phyloP scores from a whole-genome alignment of 1,140 invertebrate genomes.

The Adoxophyes honmai region DNA sequence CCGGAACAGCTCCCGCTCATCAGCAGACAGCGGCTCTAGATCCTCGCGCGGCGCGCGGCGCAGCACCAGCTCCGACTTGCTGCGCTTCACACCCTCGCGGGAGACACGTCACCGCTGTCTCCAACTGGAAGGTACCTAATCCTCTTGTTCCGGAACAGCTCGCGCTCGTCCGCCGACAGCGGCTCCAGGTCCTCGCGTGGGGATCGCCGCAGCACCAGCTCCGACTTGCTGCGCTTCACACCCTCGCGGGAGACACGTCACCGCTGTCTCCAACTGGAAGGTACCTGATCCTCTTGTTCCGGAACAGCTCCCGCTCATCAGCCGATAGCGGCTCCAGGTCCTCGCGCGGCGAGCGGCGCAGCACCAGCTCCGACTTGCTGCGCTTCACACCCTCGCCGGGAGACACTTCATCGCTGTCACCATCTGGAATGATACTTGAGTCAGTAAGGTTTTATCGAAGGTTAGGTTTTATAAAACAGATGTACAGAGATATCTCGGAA shows the following conservation, averaged over 20 bases:
- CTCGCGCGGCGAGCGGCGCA: conserved; percentile 38
- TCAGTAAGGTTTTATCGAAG: too few relatives aligned
- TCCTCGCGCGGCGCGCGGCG: conserved; percentile 37
- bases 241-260: conserved; percentile 43
- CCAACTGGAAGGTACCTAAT: conserved; percentile 54
- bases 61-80: conserved; percentile 65
- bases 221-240: conserved; percentile 71
- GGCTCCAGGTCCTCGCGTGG: conserved; percentile 41
- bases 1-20: conserved; percentile 51
- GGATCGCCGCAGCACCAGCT: conserved; percentile 48
- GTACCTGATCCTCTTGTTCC: conserved; percentile 50
- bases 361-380: conserved; percentile 65
- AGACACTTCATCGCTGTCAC: conserved; percentile 41
- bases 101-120: conserved; percentile 42
- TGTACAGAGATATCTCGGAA: too few relatives aligned
- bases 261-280: conserved; percentile 38
- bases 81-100: conserved; percentile 62
- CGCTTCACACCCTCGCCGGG: conserved; percentile 60
- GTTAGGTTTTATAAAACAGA: too few relatives aligned
- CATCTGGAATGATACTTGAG: conserved; percentile 32
- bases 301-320: conserved; percentile 53
- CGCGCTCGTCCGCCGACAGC: conserved; percentile 56
- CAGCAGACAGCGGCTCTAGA: conserved; percentile 51
- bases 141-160: conserved; percentile 46
- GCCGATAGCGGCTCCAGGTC: conserved; percentile 51